These are phyloP conservation scores for Cephus sareptanus DNA, from an alignment of 2,888 invertebrate genomes.

Conservation along the genomic window DNA sequence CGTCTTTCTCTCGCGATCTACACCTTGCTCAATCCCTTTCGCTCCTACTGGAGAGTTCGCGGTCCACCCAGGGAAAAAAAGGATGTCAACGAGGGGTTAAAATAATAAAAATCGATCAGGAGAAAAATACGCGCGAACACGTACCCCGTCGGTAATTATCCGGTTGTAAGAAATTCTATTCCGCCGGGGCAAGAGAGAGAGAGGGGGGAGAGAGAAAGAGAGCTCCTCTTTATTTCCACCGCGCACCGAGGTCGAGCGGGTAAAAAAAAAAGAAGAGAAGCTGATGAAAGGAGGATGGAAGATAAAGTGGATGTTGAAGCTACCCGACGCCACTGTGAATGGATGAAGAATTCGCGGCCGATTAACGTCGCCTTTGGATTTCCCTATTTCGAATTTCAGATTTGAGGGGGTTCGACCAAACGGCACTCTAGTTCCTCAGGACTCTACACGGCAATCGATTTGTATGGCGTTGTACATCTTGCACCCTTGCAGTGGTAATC, in stretches of 20 bases:
- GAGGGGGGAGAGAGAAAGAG: not conserved
- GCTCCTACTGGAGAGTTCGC: not conserved
- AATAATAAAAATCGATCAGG: not conserved
- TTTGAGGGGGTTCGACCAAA: not conserved
- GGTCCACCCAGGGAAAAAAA: not conserved
- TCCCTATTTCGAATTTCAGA: not conserved
- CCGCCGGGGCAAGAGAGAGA: too few relatives aligned
- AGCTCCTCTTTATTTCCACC: not conserved
- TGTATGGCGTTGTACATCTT: conserved; percentile 2
- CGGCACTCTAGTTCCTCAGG: not conserved
- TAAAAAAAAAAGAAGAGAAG: not conserved
- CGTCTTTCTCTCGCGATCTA: not conserved
- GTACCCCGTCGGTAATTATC: not conserved
- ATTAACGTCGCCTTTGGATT: not conserved
- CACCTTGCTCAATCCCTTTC: conserved; percentile 6
- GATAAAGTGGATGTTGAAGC: not conserved
- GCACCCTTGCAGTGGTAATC: conserved; percentile 13
- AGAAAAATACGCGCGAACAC: not conserved
- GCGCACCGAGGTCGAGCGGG: not conserved
- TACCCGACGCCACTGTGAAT: not conserved
- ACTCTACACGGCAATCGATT: conserved; percentile 5
- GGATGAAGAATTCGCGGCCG: not conserved
- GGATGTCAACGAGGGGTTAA: conserved; percentile 2
- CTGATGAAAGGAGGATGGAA: not conserved
- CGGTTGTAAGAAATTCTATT: conserved; percentile 3